phyloP scores from a whole-genome alignment of 1,140 invertebrate species.

The Aphis craccivora region DNA sequence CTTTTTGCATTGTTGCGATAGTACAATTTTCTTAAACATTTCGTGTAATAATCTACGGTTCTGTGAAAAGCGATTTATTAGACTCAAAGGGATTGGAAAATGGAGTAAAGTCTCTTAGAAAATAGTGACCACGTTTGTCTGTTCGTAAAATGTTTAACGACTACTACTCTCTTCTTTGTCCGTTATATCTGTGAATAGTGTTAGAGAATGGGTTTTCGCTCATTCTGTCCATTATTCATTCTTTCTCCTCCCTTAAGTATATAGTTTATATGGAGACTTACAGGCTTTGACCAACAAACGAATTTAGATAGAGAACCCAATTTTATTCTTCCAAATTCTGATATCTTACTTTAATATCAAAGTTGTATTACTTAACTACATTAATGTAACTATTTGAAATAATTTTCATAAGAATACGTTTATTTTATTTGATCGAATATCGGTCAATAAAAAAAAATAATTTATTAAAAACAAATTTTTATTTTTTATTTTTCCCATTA shows the following conservation, averaged over 20 bases:
- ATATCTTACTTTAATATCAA: neutral
- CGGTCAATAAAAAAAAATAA: neutral
- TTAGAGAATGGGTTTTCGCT: neutral
- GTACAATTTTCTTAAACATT: conserved; percentile 11
- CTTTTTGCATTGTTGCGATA: neutral
- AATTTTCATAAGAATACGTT: neutral
- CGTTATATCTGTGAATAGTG: neutral
- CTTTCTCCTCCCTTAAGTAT: neutral
- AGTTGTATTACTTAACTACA: neutral
- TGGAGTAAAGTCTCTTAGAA: conserved; percentile 6
- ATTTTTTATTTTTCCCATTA: no score
- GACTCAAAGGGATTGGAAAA: conserved; percentile 38
- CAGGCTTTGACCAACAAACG: neutral
- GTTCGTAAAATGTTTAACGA: conserved; percentile 33
- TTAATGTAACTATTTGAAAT: neutral
- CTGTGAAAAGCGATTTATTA: conserved; percentile 26
- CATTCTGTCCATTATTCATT: neutral
- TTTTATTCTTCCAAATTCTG: neutral
- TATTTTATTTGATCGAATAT: neutral
- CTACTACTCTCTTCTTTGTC: neutral
- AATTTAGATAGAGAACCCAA: neutral
- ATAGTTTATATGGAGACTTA: conserved; percentile 12
- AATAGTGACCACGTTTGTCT: conserved; percentile 31
- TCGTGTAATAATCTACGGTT: neutral
- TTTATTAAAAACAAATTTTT: neutral